Base-by-base conservation (phyloP, 2,113 vertebrate genomes). In the Sphyrna mokarran region DNA sequence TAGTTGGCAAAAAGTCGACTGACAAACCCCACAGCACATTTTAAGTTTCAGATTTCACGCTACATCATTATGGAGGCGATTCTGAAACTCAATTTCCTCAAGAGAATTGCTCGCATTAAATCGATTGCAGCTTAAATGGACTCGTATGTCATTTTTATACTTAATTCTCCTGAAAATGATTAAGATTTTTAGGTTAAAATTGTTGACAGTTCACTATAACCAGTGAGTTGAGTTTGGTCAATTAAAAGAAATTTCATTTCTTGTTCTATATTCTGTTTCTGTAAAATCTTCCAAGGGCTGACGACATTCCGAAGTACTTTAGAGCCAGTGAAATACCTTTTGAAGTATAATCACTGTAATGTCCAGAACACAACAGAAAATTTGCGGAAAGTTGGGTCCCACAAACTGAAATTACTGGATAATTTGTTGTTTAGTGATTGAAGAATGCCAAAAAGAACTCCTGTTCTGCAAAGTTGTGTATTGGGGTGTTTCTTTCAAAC, bases 121-220 rank as follows among this genome's bases (percentile, higher is more conserved):
- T 40, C 43, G 29, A 14, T 95, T 72, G 68, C 69, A 95, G 40
- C 63, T 69, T 94, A 94, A 94, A 66, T 69, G n/a, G n/a, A 94
- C 10, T 69, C n/a, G 66, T 23, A 20, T 40, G 66, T 70, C 2
- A 10, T 26, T 95, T 48, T 69, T 70, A 94, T 13, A 95, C 40
- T 29, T 23, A 95, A 54, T 23, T 72, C 40, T 33, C 14, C 23
- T 95, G 94, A 48, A 72, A 54, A 23, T 66, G 9, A 61, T 9
- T 2, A 66, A 33, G 0, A 93, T 66, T 93, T 66, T 37, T 7
- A 66, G 16, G 18, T 37, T 37, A 20, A 66, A 37, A 37, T 40
- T 66, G 61, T 20, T 91, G n/a, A 68, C n/a, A 66, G 16, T 37
- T 93, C 61, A 66, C 6, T 26, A 14, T 93, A 93, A 93, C 58